These are phyloP conservation scores for Phalacrocorax brasilianus DNA, from an alignment of 2,113 vertebrate genomes.

Conservation along the genomic window DNA sequence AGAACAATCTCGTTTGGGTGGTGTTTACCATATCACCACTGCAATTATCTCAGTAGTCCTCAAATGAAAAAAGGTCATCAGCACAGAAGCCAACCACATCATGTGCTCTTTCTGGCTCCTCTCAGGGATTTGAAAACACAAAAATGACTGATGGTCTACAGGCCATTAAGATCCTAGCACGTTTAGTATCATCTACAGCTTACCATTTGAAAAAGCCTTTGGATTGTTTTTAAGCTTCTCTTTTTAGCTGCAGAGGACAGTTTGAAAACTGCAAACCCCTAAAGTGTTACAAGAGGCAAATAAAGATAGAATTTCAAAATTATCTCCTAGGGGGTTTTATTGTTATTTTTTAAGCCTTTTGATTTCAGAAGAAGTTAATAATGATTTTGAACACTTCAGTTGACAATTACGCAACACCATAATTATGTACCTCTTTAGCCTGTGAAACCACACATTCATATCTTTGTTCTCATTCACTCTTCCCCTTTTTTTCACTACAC, in stretches of 20 bases:
- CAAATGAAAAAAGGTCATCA: background rate
- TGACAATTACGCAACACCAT: background rate
- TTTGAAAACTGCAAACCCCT: background rate
- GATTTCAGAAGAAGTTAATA: background rate
- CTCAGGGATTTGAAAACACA: background rate
- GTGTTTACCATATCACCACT: background rate
- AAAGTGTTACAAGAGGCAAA: background rate
- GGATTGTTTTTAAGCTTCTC: background rate
- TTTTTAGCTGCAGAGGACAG: background rate
- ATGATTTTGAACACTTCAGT: background rate
- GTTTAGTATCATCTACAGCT: background rate
- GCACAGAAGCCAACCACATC: background rate
- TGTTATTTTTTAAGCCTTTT: background rate
- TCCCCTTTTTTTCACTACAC: background rate
- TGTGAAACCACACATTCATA: background rate
- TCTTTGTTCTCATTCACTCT: background rate
- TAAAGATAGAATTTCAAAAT: background rate
- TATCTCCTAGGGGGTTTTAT: background rate
- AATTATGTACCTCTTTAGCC: background rate
- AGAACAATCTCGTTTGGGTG: background rate
- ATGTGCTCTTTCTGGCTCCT: background rate
- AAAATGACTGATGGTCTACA: background rate
- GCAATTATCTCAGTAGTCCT: background rate
- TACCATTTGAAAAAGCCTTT: background rate
- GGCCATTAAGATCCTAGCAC: rapidly evolving